phyloP scores from a whole-genome alignment of 2,888 invertebrate species.

The Peribatodes rhomboidaria region DNA sequence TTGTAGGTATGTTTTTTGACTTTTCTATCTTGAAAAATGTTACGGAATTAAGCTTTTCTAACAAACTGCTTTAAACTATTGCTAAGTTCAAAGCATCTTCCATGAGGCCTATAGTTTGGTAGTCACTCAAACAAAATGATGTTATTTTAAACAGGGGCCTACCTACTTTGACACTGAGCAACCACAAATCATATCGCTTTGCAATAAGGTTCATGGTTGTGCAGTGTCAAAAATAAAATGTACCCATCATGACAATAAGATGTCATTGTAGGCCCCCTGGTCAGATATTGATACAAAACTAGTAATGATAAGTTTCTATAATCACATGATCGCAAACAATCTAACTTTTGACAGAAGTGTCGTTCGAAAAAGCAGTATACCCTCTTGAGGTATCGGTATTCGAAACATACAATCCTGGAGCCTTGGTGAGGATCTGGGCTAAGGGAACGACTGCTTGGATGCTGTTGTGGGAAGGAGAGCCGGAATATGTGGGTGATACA shows the following conservation, averaged over 20 bases:
- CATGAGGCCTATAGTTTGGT: not conserved
- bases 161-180: no score
- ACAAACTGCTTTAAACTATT: no score
- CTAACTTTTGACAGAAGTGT: conserved; percentile 84
- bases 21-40: not conserved
- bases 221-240: no score
- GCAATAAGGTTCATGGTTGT: no score
- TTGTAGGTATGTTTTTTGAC: conserved; percentile 87
- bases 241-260: no score
- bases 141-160: no score
- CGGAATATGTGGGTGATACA: conserved; percentile 86
- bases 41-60: not conserved
- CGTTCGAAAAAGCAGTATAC: conserved; percentile 89
- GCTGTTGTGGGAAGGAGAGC: conserved; percentile 91
- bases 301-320: not conserved
- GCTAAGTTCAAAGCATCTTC: no score
- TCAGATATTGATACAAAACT: no score
- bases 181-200: no score
- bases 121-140: not conserved
- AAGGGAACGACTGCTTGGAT: conserved; percentile 87
- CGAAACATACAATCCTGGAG: conserved; percentile 95
- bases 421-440: conserved; percentile 93
- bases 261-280: no score
- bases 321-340: conserved; percentile 56
- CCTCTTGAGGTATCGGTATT: conserved; percentile 91